Base-by-base conservation (phyloP, 1,140 invertebrate species). In the Lutraria rhynchaena region DNA sequence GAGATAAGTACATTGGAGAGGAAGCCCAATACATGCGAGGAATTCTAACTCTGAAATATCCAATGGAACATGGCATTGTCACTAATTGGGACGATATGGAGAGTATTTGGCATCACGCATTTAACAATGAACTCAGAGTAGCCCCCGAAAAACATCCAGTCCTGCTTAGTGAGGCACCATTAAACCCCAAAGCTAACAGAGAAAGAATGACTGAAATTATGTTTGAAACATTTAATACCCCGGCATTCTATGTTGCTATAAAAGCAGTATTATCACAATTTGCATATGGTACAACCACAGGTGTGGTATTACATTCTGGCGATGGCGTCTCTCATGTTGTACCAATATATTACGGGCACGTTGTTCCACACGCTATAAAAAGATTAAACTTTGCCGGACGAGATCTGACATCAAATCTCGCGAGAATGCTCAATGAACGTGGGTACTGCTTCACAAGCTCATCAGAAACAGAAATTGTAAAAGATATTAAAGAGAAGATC, bases 401-500 rank as follows among this genome's bases (percentile, higher is more conserved):
- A n/a, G n/a, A n/a, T n/a, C n/a, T n/a, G n/a, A n/a, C n/a, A n/a
- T n/a, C n/a, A n/a, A 78, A 98, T 94, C 95, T 99, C 92, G 97
- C 98, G 96, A 98, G 97, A 94, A 89, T 98, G 93, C 94, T 98
- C 85, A 98, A 97, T 87, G 97, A 99, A 94, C 97, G 98, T 92
- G 98, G 98, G 86, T 98, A 98, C 94, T 96, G 96, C 29, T 99
- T 98, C 95, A 98, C 96, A 19, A 98, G 97, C 92, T 98, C 93
- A 22, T 87, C 75, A 5, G 75, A 78, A 44, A 33, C 33, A 27
- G 75, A 78, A 67, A 78, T 98, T 89, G 97, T 98, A 22, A 94
- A 97, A 86, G 97, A 98, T 93, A 97, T 98, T 93, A 98, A 93
- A 87, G 92, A 93, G 84, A 93, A 93, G 83, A 82, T 93, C 27